A percentile compares a stretch with the other conserved stretches of the same genome.
Conservation (phyloP, 64 coral and sea anemone species). For the Actinia equina region DNA sequence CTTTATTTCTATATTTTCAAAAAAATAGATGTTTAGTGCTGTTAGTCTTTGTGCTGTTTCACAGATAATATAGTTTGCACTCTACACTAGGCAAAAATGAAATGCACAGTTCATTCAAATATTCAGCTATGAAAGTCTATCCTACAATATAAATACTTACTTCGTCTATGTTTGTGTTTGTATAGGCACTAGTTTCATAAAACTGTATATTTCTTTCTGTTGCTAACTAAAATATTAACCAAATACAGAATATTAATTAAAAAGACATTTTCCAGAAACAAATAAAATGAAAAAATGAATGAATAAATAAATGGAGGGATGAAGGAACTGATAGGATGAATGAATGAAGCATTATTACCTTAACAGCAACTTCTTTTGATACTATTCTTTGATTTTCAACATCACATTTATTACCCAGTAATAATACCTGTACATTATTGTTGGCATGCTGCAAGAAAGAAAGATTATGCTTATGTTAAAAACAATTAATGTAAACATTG, state of each 20-base stretch:
- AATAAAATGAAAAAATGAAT: not conserved
- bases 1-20: too few relatives aligned
- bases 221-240: slow-evolving; percentile 63
- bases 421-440: slow-evolving; percentile 87
- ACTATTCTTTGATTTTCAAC: slow-evolving; percentile 89
- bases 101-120: too few relatives aligned
- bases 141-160: slow-evolving; percentile 45
- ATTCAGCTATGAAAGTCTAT: not conserved
- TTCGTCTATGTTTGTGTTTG: slow-evolving; percentile 93
- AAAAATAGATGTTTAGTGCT: too few relatives aligned
- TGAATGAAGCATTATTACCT: slow-evolving; percentile 26
- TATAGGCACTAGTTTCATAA: slow-evolving; percentile 97
- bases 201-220: slow-evolving; percentile 85
- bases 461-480: too few relatives aligned
- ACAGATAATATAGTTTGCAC: too few relatives aligned
- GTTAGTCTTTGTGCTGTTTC: too few relatives aligned
- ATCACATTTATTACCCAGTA: slow-evolving; percentile 97
- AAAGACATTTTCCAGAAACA: not conserved
- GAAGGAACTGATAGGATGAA: not conserved
- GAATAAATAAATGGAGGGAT: not conserved
- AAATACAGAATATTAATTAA: not conserved
- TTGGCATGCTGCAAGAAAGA: slow-evolving; percentile 67
- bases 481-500: not conserved
- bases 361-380: slow-evolving; percentile 65
- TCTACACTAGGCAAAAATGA: too few relatives aligned